These are phyloP conservation scores for Aphidius ervi DNA, from an alignment of 1,140 invertebrate genomes.

Conservation along the genomic window DNA sequence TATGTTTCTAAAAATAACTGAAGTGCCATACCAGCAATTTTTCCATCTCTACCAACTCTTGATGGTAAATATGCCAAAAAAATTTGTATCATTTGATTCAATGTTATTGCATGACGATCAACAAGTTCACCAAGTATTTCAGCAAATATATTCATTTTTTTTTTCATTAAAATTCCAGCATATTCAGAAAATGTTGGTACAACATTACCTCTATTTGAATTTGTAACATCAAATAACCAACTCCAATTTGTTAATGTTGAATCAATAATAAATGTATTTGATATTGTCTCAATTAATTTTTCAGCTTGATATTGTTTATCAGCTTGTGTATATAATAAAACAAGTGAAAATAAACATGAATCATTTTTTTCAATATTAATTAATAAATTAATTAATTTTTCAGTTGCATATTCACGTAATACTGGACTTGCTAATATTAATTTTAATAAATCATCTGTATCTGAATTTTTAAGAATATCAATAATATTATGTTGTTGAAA, in stretches of 20 bases:
- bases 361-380: conserved; percentile 35
- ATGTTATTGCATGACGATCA: conserved; percentile 44
- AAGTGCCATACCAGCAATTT: conserved; percentile 52
- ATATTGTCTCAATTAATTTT: conserved; percentile 47
- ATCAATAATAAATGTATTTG: conserved; percentile 37
- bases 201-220: conserved; percentile 40
- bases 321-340: conserved; percentile 56
- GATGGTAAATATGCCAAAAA: conserved; percentile 60
- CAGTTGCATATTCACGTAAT: conserved; percentile 57
- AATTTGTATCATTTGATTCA: conserved; percentile 57
- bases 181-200: conserved; percentile 57
- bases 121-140: conserved; percentile 50
- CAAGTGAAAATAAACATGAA: conserved; percentile 47
- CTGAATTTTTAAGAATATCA: conserved; percentile 51
- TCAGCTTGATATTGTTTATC: conserved; percentile 51
- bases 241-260: conserved; percentile 51
- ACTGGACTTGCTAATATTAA: conserved; percentile 56
- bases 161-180: conserved; percentile 52
- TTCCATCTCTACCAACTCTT: conserved; percentile 55
- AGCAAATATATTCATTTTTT: conserved; percentile 50
- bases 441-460: conserved; percentile 50
- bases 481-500: conserved; percentile 53
- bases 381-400: conserved; percentile 55
- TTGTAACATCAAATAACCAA: conserved; percentile 53
- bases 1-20: conserved; percentile 57